Evolutionary conservation across 2,888 invertebrate genomes (phyloP).

Genomic region (Aleiodes alternator): DNA sequence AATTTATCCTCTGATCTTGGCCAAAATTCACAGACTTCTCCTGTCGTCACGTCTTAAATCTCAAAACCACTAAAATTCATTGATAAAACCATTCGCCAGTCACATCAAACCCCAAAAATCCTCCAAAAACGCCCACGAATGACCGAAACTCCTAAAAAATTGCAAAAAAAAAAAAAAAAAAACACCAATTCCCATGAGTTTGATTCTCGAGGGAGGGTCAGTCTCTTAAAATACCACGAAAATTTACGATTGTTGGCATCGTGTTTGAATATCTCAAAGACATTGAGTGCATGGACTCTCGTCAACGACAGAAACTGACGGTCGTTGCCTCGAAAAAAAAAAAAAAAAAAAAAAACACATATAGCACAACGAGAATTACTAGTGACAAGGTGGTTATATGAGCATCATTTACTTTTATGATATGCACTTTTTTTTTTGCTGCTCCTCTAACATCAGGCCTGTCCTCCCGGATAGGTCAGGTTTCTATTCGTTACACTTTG

Average conservation of each 20-base stretch:
- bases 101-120: slow-evolving; percentile 1
- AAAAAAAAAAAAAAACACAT: too few species aligned
- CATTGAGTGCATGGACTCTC: not conserved
- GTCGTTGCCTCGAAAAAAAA: slow-evolving; percentile 20
- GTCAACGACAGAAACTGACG: slow-evolving; percentile 6
- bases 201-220: slow-evolving; percentile 17
- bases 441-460: not conserved
- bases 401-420: not conserved
- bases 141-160: not conserved
- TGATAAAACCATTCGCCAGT: not conserved
- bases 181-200: not conserved
- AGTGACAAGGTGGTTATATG: slow-evolving; percentile 19
- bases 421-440: not conserved
- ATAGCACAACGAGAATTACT: not conserved
- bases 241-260: slow-evolving; percentile 34
- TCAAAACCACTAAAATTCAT: not conserved
- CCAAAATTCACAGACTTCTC: not conserved
- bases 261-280: not conserved
- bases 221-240: slow-evolving; percentile 12
- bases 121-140: not conserved
- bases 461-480: slow-evolving; percentile 29
- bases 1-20: not conserved
- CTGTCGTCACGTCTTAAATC: not conserved
- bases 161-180: not conserved
- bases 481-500: slow-evolving; percentile 13